Evolutionary conservation across 1,140 invertebrate genomes (phyloP).

Genomic region (Trichoplusia ni): DNA sequence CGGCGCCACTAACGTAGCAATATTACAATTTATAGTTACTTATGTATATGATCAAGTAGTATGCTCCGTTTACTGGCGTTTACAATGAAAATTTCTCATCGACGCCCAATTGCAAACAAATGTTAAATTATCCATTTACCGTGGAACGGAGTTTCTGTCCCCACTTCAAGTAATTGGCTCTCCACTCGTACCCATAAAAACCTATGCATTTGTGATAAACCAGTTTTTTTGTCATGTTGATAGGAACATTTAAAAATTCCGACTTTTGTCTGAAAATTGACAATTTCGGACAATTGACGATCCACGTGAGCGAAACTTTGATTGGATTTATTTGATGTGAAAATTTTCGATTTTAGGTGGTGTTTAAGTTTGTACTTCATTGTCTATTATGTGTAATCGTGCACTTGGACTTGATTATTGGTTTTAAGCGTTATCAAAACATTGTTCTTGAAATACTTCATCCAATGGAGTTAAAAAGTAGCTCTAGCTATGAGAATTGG

Average conservation of each 20-base stretch:
- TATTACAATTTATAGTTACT: not conserved
- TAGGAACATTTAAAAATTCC: constrained; percentile 10
- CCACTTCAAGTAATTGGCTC: constrained; percentile 45
- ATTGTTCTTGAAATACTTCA: no score
- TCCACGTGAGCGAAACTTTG: not conserved
- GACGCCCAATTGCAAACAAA: not conserved
- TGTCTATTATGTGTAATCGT: no score
- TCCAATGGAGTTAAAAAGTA: no score
- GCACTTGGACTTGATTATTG: no score
- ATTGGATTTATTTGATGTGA: not conserved
- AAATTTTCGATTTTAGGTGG: no score
- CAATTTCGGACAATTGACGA: constrained; percentile 4
- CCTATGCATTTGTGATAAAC: constrained; percentile 36
- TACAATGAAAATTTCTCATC: not conserved
- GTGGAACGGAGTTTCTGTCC: constrained; percentile 20
- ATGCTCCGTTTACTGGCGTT: no score
- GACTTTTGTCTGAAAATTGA: constrained; percentile 2
- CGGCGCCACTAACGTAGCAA: not conserved
- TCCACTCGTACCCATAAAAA: constrained; percentile 24
- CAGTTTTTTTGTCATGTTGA: constrained; percentile 15
- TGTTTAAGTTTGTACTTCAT: no score
- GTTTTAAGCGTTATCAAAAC: no score
- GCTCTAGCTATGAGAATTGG: no score
- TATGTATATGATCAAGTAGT: not conserved
- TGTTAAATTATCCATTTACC: constrained; percentile 5